Evolutionary conservation across 2,888 invertebrate genomes (phyloP), one percentile per base, ranked within the genome.

Genomic region (Pediacus dermestoides): DNA sequence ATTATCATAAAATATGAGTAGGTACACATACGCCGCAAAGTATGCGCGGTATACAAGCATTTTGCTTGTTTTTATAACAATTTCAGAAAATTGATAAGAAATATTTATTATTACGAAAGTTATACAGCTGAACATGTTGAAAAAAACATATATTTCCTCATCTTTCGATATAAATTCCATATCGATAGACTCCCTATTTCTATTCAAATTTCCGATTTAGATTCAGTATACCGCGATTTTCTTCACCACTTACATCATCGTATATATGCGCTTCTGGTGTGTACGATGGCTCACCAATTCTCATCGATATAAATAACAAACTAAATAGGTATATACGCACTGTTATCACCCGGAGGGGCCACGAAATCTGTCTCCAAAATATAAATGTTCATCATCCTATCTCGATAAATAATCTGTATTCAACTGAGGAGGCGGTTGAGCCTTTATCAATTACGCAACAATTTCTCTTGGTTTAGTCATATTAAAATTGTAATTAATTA

Each of bases 201-300:
- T 50, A 55, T 56, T 58, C 50, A 58, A 59, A 58, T 58, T 58
- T 59, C 51, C 57, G 54, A 59, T 58, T 58, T 58, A 57, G 54
- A 58, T 57, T 57, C 59, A 55, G 53, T 53, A 52, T 47, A 46
- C 44, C 48, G 43, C 53, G 50, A 53, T 55, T 52, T 56, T 53
- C 50, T 51, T 42, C 43, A 40, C 52, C 53, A 58, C 57, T 56
- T 56, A 54, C 52, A 44, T 39, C n/a, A n/a, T n/a, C n/a, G n/a
- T n/a, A n/a, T 45, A 41, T 39, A 49, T 49, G 41, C 44, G 47
- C 48, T 37, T 47, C 31, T 42, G 44, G 44, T 42, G 39, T 34
- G 37, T 34, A 23, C n/a, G 27, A 18, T n/a, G 4, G 11, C 11
- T 32, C 36, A 30, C 35, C 23, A 30, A 25, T 12, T 28, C 36